A percentile compares a stretch with the other conserved stretches of the same genome.
Conservation (phyloP, 2,888 invertebrate species). For the Andrena haemorrhoa region DNA sequence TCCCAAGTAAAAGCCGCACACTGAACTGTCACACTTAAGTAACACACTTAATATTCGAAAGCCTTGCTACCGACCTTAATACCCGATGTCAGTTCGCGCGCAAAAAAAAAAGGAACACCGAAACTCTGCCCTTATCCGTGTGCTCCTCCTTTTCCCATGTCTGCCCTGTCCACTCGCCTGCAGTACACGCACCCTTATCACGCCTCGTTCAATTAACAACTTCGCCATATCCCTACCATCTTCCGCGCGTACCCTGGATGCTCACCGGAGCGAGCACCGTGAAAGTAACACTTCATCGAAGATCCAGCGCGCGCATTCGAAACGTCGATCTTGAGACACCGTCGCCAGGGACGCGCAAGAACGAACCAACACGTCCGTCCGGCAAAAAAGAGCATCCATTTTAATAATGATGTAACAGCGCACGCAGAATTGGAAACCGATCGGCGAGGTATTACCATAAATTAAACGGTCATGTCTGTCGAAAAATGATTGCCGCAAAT, state of each 20-base stretch:
- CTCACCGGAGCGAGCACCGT: neutral
- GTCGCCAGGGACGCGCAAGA: neutral
- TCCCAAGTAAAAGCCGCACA: no score
- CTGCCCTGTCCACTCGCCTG: neutral
- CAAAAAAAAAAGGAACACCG: neutral
- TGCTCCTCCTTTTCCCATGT: neutral
- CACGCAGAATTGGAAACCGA: conserved; percentile 33
- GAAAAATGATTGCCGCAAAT: conserved; percentile 53
- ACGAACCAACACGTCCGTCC: neutral
- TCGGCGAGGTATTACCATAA: conserved; percentile 41
- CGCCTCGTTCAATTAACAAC: neutral
- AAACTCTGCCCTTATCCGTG: neutral
- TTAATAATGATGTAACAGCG: conserved; percentile 20
- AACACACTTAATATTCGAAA: no score
- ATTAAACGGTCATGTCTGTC: conserved; percentile 41
- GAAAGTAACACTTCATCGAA: conserved; percentile 17
- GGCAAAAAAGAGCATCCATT: conserved; percentile 24
- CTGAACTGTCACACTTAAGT: no score
- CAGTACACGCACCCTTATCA: neutral
- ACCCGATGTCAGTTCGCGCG: neutral
- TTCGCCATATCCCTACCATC: neutral
- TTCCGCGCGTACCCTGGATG: neutral
- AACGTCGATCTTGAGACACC: neutral
- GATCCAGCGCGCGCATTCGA: neutral
- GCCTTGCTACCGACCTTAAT: no score